Conservation (phyloP, 2,797 vertebrate genomes). For the Halcyon chelicuti region DNA sequence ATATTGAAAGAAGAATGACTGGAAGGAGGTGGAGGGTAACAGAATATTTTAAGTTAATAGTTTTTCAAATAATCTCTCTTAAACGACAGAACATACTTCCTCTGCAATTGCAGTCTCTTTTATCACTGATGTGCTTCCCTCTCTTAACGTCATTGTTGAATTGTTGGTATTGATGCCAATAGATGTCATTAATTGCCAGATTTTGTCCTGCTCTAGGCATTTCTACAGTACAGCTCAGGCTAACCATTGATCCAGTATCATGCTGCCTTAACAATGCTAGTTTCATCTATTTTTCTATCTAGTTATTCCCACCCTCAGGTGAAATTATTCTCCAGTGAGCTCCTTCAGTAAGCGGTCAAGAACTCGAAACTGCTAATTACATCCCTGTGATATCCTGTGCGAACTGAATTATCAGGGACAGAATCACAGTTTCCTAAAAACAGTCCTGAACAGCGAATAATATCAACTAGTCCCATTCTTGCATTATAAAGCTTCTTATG, state of each 20-base stretch:
- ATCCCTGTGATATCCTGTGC: slow-evolving; percentile 23
- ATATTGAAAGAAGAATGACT: not conserved
- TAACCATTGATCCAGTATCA: slow-evolving; percentile 58
- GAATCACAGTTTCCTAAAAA: slow-evolving; percentile 7
- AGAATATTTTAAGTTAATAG: not conserved
- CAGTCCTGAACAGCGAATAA: not conserved
- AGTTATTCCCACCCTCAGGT: slow-evolving; percentile 45
- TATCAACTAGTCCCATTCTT: not conserved
- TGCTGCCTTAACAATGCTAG: slow-evolving; percentile 50
- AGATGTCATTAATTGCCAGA: slow-evolving; percentile 59
- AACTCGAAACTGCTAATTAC: slow-evolving; percentile 64
- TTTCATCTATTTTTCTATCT: slow-evolving; percentile 68
- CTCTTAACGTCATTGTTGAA: slow-evolving; percentile 14
- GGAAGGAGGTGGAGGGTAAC: not conserved
- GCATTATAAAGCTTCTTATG: not conserved
- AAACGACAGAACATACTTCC: not conserved
- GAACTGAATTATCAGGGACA: slow-evolving; percentile 38
- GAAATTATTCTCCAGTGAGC: slow-evolving; percentile 45
- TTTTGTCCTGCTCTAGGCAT: slow-evolving; percentile 36
- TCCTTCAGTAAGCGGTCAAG: slow-evolving; percentile 68
- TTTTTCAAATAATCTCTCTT: slow-evolving; percentile 11
- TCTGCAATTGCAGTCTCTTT: not conserved
- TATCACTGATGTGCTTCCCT: not conserved
- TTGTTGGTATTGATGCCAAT: slow-evolving; percentile 29
- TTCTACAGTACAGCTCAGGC: slow-evolving; percentile 47